A percentile compares a stretch with the other conserved stretches of the same genome.
These are phyloP conservation scores for Eristalis tenax DNA, from an alignment of 2,888 invertebrate species.

Conservation along the genomic window DNA sequence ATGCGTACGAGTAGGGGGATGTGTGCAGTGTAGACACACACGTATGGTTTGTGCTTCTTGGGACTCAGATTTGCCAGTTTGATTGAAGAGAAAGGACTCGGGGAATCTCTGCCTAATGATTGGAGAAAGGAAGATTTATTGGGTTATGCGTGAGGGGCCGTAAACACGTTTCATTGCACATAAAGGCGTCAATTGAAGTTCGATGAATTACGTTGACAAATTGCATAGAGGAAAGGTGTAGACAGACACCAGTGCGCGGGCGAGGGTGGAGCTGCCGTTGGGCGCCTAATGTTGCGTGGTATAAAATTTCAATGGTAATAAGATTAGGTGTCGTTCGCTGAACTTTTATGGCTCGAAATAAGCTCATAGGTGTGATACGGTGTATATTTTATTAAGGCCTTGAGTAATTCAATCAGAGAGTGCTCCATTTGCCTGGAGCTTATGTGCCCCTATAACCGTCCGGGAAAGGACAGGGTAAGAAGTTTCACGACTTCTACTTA, in stretches of 20 bases:
- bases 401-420: not conserved
- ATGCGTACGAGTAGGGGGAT: slow-evolving; percentile 9
- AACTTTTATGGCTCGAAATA: not conserved
- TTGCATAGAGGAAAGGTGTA: slow-evolving; percentile 20
- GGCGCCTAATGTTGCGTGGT: slow-evolving; percentile 21
- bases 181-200: slow-evolving; percentile 45
- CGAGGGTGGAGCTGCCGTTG: not conserved
- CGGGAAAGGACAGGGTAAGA: not conserved
- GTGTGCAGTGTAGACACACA: slow-evolving; percentile 73
- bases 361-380: not conserved
- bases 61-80: slow-evolving; percentile 19
- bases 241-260: not conserved
- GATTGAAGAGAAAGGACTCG: slow-evolving; percentile 11
- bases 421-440: not conserved
- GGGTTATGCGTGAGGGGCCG: slow-evolving; percentile 38
- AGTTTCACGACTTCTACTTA: not conserved
- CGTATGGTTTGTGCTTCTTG: slow-evolving; percentile 6
- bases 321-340: not conserved
- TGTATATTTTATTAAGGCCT: not conserved
- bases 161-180: slow-evolving; percentile 60
- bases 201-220: slow-evolving; percentile 49
- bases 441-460: not conserved
- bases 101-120: slow-evolving; percentile 42
- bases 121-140: slow-evolving; percentile 50
- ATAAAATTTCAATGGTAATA: slow-evolving; percentile 4